Base-by-base conservation (phyloP, 2,888 invertebrate genomes). In the Erannis defoliaria region DNA sequence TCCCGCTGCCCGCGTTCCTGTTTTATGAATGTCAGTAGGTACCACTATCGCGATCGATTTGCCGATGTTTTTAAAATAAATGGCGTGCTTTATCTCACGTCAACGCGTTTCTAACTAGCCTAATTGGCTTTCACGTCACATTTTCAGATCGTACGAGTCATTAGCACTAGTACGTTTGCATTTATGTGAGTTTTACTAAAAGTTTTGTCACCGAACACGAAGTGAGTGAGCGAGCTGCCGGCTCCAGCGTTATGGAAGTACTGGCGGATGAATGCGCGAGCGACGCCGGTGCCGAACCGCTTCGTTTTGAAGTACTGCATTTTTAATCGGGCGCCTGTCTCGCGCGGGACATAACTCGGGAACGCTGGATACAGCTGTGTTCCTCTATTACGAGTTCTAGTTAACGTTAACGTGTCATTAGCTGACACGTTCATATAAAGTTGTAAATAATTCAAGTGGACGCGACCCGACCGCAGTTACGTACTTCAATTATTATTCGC, bases 281-380 rank as follows among this genome's bases (percentile, higher is more conserved):
- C 89, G 91, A 84, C 90, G 87, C 76, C 42, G 23, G 72, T 84
- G 82, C 84, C 84, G 85, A 88, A 84, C 85, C 82, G 84, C 79
- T 85, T 90, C 89, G 90, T 89, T 90, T 87, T 87, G 84, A 88
- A 89, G 84, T 85, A 80, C 78, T 93, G 89, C 90, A 93, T 93
- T 90, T 93, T 93, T 93, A 91, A 93, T 88, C 85, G 78, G 79
- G 79, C 82, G 81, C 82, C 88, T 85, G 92, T 90, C 92, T 91
- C 92, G 87, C 84, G 90, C 86, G 92, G 90, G 89, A 89, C 89
- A 91, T 93, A 91, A 92, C 90, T 90, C 89, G 86, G 85, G 84
- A 84, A 84, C 81, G 84, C 81, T 86, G 82, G 83, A 84, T 88
- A 87, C 90, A 92, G 88, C 89, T 90, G 90, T 81, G 88, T 82